Conservation (phyloP, 2,888 invertebrate species). For the Drosophila merina region DNA sequence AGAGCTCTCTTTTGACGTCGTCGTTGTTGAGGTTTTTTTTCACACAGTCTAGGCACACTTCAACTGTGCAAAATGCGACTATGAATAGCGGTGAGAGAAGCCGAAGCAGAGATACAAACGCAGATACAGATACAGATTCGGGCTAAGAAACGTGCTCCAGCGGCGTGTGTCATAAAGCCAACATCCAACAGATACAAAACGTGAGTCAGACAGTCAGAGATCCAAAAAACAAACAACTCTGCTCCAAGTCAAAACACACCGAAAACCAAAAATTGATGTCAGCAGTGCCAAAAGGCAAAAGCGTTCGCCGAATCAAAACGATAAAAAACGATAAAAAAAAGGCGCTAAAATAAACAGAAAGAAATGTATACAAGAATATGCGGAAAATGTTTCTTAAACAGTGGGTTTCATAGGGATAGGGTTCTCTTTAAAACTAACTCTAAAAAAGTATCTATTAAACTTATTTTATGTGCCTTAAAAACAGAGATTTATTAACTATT, state of each 20-base stretch:
- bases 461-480: not conserved
- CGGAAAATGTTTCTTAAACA: not conserved
- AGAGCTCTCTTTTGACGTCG: constrained; percentile 58
- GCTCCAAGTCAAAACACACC: constrained; percentile 28
- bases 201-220: constrained; percentile 62
- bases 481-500: no score
- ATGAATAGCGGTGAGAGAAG: constrained; percentile 32
- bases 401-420: not conserved
- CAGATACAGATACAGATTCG: constrained; percentile 46
- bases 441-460: not conserved
- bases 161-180: constrained; percentile 66
- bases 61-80: constrained; percentile 70
- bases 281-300: constrained; percentile 71
- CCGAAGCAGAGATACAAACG: constrained; percentile 19
- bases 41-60: constrained; percentile 76
- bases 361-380: constrained; percentile 14
- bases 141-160: constrained; percentile 63
- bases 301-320: constrained; percentile 54
- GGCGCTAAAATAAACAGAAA: constrained; percentile 68
- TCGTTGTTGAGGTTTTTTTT: constrained; percentile 11
- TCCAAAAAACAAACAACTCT: constrained; percentile 18
- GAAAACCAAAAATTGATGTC: constrained; percentile 74
- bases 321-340: constrained; percentile 43
- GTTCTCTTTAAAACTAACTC: no score
- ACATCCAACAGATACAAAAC: constrained; percentile 59